Percentiles rank a stretch among this genome's conserved stretches.
phyloP scores from a whole-genome alignment of 2,113 vertebrate genomes.

The Megaleporinus macrocephalus region DNA sequence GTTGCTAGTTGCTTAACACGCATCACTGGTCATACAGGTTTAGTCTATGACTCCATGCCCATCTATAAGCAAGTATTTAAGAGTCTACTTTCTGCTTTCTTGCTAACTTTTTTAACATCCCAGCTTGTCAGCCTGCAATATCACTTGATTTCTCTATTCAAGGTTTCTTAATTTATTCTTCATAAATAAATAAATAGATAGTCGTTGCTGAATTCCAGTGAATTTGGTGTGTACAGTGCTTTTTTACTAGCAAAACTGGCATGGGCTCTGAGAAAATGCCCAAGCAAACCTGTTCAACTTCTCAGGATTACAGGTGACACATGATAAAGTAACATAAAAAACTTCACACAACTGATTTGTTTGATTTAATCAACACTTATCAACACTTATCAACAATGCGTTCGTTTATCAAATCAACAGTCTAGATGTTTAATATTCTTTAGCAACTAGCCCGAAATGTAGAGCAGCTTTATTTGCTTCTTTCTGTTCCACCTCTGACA shows the following conservation, averaged over 20 bases:
- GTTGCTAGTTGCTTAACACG: too few relatives aligned
- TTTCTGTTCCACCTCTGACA: background rate
- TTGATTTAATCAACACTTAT: too few relatives aligned
- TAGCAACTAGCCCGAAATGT: background rate
- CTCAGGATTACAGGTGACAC: too few relatives aligned
- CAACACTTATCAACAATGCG: background rate
- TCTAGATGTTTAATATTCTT: background rate
- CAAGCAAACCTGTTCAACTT: too few relatives aligned
- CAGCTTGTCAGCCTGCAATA: background rate
- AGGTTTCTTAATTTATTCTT: background rate
- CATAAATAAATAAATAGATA: too few relatives aligned
- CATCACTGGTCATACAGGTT: background rate
- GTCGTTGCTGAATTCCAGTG: too few relatives aligned
- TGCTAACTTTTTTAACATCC: background rate
- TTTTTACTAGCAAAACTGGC: too few relatives aligned
- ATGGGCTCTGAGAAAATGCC: too few relatives aligned
- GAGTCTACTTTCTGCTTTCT: background rate
- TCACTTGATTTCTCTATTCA: background rate
- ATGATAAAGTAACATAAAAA: too few relatives aligned
- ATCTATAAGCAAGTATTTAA: background rate
- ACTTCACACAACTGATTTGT: too few relatives aligned
- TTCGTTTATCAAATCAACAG: background rate
- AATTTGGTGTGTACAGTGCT: too few relatives aligned
- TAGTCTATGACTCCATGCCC: background rate
- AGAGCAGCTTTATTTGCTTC: conserved; percentile 5